Base-by-base conservation (phyloP, 2,888 invertebrate genomes). In the Parthenolecanium corni region DNA sequence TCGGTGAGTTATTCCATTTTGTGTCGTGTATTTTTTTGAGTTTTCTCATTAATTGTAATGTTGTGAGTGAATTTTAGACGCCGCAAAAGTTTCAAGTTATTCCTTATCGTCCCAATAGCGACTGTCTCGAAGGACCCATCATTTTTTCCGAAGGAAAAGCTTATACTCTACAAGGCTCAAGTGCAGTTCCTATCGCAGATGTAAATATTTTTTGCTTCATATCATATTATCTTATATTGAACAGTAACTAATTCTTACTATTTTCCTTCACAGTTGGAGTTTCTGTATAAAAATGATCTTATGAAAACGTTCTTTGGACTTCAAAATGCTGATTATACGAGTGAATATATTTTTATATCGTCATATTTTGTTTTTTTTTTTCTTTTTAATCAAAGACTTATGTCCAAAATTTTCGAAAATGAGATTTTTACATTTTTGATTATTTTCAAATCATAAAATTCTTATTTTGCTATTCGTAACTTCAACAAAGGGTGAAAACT, bases 11-110 rank as follows among this genome's bases (percentile, higher is more conserved):
- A 40, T 40, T 40, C 2, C 12, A n/a, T 2, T 14, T 12, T 14
- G 40, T n/a, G n/a, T n/a, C 2, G 1, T 2, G 2, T 2, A n/a
- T 40, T 2, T 14, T 1, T 12, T n/a, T 40, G 40, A 12, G 2
- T 14, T n/a, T 3, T 54, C 21, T n/a, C 20, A 36, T 52, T 11
- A 36, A 36, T 31, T 18, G 21, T 52, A 51, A 21, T 51, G 12
- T 18, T 23, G 2, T 71, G 67, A 70, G 70, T 74, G 71, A 73
- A 71, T 82, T 81, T 69, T 82, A 97, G 96, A 96, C 96, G 77
- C 97, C 97, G 77, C 96, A 97, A 70, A 97, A 98, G 83, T 97
- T 97, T 75, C 95, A 96, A 73, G 97, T 96, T 73, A 94, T 98
- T 76, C 96, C 97, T 71, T 98, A 97, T 82, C 86, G 96, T 79